Percentiles rank a stretch among this genome's conserved stretches.
phyloP scores from a whole-genome alignment of 2,113 vertebrate species.

The Varanus komodoensis region DNA sequence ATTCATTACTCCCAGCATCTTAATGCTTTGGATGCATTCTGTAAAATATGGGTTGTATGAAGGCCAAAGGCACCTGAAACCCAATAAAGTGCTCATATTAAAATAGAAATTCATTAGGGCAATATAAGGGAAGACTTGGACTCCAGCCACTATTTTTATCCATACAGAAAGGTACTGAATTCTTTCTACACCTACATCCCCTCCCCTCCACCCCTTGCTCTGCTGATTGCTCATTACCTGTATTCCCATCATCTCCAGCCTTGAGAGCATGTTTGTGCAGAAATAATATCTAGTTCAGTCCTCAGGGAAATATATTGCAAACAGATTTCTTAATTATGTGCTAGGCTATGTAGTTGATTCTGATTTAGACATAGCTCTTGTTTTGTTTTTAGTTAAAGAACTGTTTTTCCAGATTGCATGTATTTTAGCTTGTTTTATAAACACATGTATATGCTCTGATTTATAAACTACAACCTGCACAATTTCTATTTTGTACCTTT shows the following conservation, averaged over 20 bases:
- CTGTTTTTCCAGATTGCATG: slow-evolving; percentile 18
- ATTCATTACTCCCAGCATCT: not conserved
- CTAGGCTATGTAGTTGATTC: not conserved
- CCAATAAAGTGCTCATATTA: rapidly evolving
- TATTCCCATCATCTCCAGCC: not conserved
- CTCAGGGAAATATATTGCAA: not conserved
- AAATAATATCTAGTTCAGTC: not conserved
- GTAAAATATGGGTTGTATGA: not conserved
- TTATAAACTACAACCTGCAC: slow-evolving; percentile 22
- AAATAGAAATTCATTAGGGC: not conserved
- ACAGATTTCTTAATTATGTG: not conserved
- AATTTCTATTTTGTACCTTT: slow-evolving; percentile 62
- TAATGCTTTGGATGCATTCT: not conserved
- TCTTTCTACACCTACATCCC: not conserved
- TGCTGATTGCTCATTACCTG: not conserved
- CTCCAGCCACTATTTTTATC: not conserved
- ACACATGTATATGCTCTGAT: slow-evolving; percentile 27
- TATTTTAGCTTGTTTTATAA: slow-evolving; percentile 45
- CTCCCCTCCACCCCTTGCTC: not conserved
- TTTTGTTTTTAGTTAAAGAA: slow-evolving; percentile 19
- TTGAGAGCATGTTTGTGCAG: not conserved
- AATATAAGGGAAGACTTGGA: not conserved
- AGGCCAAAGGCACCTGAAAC: not conserved
- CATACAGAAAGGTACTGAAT: not conserved
- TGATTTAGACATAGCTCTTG: rapidly evolving